phyloP scores from a whole-genome alignment of 2,113 vertebrate species.

The Alethe castanea region DNA sequence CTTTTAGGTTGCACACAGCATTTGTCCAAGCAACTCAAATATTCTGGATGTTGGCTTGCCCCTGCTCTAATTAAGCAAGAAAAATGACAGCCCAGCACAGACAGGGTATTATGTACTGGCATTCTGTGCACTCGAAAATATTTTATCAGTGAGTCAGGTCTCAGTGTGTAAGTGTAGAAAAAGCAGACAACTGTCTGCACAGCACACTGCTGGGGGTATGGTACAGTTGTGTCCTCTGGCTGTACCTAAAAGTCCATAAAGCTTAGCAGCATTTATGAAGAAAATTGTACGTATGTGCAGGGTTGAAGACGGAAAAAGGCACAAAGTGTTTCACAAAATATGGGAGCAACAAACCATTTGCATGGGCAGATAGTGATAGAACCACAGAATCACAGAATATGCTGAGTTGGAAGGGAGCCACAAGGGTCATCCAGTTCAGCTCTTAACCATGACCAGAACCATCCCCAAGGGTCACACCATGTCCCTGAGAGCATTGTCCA shows the following conservation, averaged over 20 bases:
- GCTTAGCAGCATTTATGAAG: not conserved
- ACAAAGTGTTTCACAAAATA: not conserved
- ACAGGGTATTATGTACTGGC: not conserved
- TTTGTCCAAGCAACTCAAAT: not conserved
- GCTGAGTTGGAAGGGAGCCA: not conserved
- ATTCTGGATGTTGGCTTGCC: not conserved
- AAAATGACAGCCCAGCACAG: not conserved
- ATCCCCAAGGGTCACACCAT: not conserved
- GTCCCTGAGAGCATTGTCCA: not conserved
- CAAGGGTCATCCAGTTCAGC: not conserved
- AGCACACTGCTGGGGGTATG: not conserved
- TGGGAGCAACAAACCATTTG: not conserved
- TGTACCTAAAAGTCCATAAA: not conserved
- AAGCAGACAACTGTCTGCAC: not conserved
- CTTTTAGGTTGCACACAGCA: not conserved
- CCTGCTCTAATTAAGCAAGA: not conserved
- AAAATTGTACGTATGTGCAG: not conserved
- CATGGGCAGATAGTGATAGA: not conserved
- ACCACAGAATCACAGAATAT: not conserved
- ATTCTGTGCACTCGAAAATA: not conserved
- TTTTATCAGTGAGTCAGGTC: not conserved
- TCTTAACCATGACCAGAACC: not conserved
- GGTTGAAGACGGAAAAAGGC: not conserved
- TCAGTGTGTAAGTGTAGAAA: not conserved
- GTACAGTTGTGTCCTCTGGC: not conserved